phyloP scores from a whole-genome alignment of 2,113 vertebrate species.

The Rynchops niger region DNA sequence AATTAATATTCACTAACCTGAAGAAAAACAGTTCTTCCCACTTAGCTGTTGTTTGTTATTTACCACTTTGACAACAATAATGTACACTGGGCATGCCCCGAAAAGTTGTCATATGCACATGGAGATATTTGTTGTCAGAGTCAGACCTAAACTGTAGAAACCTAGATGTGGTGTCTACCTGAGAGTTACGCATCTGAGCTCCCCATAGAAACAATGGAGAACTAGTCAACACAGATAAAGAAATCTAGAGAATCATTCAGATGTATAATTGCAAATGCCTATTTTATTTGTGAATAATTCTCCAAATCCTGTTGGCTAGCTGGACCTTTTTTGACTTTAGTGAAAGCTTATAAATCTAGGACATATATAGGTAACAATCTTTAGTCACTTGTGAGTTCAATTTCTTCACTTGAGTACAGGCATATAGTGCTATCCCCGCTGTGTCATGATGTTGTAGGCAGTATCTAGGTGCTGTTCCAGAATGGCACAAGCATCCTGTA shows the following conservation, averaged over 20 bases:
- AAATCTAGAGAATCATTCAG: background rate
- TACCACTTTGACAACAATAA: background rate
- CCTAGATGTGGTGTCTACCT: background rate
- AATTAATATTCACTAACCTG: background rate
- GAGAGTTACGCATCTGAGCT: background rate
- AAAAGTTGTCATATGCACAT: background rate
- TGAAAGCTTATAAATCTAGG: background rate
- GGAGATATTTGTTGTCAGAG: background rate
- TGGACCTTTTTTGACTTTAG: background rate
- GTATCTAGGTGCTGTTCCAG: background rate
- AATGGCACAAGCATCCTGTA: background rate
- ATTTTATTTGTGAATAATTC: background rate
- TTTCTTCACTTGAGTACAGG: background rate
- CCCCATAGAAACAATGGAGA: background rate
- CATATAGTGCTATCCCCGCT: background rate
- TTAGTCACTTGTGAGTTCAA: background rate
- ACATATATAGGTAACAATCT: background rate
- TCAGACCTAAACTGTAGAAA: background rate
- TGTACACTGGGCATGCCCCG: accelerated
- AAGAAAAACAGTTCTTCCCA: background rate
- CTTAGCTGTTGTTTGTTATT: background rate
- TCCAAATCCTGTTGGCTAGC: background rate
- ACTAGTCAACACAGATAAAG: background rate
- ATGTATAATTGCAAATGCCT: background rate
- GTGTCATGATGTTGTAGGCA: background rate